Evolutionary conservation across 2,888 invertebrate species (phyloP), one percentile per base, ranked within the genome.

Genomic region (Hypena proboscidalis): DNA sequence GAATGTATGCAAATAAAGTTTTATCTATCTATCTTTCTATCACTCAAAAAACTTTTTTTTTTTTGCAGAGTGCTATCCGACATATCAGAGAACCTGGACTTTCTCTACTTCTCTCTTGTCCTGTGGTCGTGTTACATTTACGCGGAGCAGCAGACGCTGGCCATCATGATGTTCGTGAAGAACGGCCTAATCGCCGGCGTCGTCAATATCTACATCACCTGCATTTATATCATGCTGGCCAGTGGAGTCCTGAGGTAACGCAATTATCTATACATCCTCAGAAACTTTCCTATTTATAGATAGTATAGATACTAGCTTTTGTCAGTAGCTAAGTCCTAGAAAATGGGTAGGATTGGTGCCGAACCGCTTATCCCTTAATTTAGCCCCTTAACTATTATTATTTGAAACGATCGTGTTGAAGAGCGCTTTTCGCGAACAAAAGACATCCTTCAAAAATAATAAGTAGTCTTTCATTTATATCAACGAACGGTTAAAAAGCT

Each of bases 81-180:
- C 37, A 87, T 94, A 53, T 77, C 90, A 0, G 89, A 92, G 25
- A 86, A 87, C 15, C 25, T 92, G 47, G 93, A 94, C 64, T 96
- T 94, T 85, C 70, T 94, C 0, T 94, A 94, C 69, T 94, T 96
- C 67, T 90, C 93, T 3, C 89, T 95, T 2, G 92, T 95, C 0
- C 86, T 98, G 6, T 97, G 97, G 96, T 95, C 96, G 0, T 96
- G 96, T 74, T 97, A 95, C 80, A 92, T 96, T 0, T 94, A 96
- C 63, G 94, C 96, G 0, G 97, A 98, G 74, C 97, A 98, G 74
- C 94, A 97, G 56, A 94, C 97, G 0, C 93, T 97, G 49, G 95
- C 96, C 0, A 92, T 96, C 34, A 90, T 97, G 81, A 94, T 97
- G 93, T 92, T 97, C 9, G 93, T 97, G 0, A 96, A 95, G 75